These are phyloP conservation scores for Sinotaia quadrata DNA, from an alignment of 2,888 invertebrate species.

Conservation along the genomic window DNA sequence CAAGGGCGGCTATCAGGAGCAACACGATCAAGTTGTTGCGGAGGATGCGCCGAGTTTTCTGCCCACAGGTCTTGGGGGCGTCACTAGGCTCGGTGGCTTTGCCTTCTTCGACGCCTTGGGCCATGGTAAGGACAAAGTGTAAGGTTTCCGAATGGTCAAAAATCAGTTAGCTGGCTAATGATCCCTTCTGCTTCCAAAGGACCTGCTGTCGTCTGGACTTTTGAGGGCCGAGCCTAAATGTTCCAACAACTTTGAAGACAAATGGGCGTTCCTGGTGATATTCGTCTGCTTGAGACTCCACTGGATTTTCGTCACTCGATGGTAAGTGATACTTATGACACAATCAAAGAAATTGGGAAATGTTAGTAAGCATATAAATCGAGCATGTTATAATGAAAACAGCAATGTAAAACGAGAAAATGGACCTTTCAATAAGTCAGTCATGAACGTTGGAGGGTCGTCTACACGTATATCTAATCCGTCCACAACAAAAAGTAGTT, in stretches of 20 bases:
- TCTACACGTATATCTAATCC: too few species aligned
- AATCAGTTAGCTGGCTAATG: not conserved
- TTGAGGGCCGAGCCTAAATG: not conserved
- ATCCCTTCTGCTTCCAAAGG: not conserved
- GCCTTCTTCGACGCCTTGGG: not conserved
- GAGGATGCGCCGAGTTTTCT: slow-evolving; percentile 23
- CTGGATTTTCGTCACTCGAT: too few species aligned
- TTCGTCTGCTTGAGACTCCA: not conserved
- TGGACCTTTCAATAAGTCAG: too few species aligned
- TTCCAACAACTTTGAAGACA: not conserved
- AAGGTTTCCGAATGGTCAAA: not conserved
- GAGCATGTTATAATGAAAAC: too few species aligned
- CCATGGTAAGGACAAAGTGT: not conserved
- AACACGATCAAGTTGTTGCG: slow-evolving; percentile 75
- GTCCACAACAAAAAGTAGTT: too few species aligned
- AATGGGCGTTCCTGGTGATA: not conserved
- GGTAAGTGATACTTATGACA: too few species aligned
- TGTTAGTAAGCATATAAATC: too few species aligned
- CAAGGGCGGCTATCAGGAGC: slow-evolving; percentile 76
- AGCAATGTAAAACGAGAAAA: too few species aligned
- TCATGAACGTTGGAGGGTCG: too few species aligned
- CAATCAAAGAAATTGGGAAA: too few species aligned
- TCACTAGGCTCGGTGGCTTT: not conserved
- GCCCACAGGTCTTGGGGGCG: not conserved
- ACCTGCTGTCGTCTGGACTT: not conserved